Evolutionary conservation across 2,888 invertebrate species (phyloP), one percentile per base, ranked within the genome.

Genomic region (Helleia helle): DNA sequence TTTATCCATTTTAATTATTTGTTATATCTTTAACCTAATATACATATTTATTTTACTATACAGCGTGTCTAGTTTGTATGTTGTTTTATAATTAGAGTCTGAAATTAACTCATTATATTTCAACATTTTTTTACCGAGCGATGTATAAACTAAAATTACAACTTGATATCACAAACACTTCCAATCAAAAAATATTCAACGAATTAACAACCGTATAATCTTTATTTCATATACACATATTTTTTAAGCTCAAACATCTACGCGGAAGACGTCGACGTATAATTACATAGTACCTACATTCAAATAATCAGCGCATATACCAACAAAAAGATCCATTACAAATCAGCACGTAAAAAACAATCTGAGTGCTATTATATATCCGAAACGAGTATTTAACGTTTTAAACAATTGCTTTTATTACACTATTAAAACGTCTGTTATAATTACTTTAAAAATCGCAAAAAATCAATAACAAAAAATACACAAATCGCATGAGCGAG

Each of bases 401-500:
- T 52, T 55, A 55, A 59, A 69, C 71, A 69, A 65, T 70, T 56
- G 61, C 63, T 60, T 71, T 71, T 71, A 71, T 71, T 65, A 59
- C 24, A 24, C 62, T 64, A 65, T 66, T 62, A 67, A 61, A 36
- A 62, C 60, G 56, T 65, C 64, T 63, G 54, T 56, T 61, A 60
- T 62, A 61, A 62, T 64, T 62, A 55, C 58, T 55, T 48, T 48
- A 58, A 62, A 65, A 57, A 51, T 36, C 49, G 56, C 62, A 70
- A 75, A 75, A 71, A 71, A 46, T 41, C 41, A 45, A 41, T 38
- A 39, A 28, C 40, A 55, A 62, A 71, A 71, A 71, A 71, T 70
- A 63, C 61, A 61, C 56, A 55, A 60, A 65, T 68, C 67, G 69
- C 64, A 70, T 65, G 75, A 71, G 71, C 70, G 68, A 67, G 63